Conservation (phyloP, 2,113 vertebrate genomes). For the Fregata magnificens region DNA sequence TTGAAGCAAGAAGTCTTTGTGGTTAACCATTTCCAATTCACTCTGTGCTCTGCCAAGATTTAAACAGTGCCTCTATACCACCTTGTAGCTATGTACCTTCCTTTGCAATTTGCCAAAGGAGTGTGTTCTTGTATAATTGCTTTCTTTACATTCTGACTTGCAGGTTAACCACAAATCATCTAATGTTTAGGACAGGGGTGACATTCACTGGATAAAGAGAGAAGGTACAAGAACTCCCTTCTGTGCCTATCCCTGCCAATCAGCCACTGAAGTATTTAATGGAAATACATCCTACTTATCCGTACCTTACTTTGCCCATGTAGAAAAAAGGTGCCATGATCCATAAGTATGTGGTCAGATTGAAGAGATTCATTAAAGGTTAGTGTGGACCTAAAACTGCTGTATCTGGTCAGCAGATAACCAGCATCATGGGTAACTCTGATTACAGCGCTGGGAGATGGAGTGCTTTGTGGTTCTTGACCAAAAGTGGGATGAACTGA, state of each 20-base stretch:
- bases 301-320: background rate
- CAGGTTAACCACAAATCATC: slow-evolving; percentile 11
- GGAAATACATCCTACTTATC: background rate
- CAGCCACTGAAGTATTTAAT: background rate
- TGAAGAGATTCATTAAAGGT: background rate
- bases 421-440: background rate
- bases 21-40: slow-evolving; percentile 34
- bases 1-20: slow-evolving; percentile 45
- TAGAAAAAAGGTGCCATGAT: background rate
- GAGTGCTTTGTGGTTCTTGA: background rate
- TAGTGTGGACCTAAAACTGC: background rate
- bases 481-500: background rate
- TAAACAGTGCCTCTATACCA: slow-evolving; percentile 9
- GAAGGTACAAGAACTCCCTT: background rate
- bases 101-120: background rate
- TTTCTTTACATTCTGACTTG: slow-evolving; percentile 11
- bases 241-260: background rate
- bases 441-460: background rate
- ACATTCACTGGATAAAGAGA: background rate
- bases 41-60: slow-evolving; percentile 24
- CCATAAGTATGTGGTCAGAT: too few species aligned
- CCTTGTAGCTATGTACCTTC: background rate
- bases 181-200: background rate
- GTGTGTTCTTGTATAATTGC: background rate
- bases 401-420: background rate